Conservation (phyloP, 2,888 invertebrate genomes). For the Sympetrum striolatum region DNA sequence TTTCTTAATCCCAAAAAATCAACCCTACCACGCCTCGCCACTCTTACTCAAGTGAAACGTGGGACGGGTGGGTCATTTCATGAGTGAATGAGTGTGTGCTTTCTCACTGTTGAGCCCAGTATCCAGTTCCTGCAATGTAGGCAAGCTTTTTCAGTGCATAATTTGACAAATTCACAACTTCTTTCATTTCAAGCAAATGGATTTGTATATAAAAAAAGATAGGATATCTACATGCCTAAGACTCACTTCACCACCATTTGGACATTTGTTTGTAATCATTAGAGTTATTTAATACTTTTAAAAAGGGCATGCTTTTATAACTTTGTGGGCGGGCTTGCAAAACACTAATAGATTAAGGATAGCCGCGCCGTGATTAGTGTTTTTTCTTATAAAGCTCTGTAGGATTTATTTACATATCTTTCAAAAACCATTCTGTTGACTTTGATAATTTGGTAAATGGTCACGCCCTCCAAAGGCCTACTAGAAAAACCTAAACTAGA, state of each 20-base stretch:
- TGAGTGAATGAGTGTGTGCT: constrained; percentile 43
- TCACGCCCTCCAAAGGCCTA: constrained; percentile 17
- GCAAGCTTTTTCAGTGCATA: constrained; percentile 44
- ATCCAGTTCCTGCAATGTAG: constrained; percentile 43
- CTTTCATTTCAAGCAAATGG: constrained; percentile 22
- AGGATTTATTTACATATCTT: background rate
- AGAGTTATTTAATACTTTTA: background rate
- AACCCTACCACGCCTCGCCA: constrained; percentile 3
- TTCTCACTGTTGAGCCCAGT: constrained; percentile 44
- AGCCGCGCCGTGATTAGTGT: constrained; percentile 6
- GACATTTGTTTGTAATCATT: background rate
- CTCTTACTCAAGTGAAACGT: constrained; percentile 34
- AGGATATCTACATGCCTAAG: constrained; percentile 33
- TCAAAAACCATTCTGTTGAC: background rate
- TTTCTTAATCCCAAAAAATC: constrained; percentile 14
- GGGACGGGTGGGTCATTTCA: constrained; percentile 44
- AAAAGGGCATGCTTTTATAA: constrained; percentile 30
- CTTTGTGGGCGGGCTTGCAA: constrained; percentile 33
- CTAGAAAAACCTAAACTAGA: background rate
- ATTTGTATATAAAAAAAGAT: constrained; percentile 19
- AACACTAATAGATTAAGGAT: constrained; percentile 18
- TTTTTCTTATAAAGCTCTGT: background rate
- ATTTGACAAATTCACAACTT: constrained; percentile 40
- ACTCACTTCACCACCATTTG: constrained; percentile 15
- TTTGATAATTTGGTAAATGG: background rate